These are phyloP conservation scores for Galendromus occidentalis DNA, from an alignment of 1,140 invertebrate genomes.

Conservation along the genomic window DNA sequence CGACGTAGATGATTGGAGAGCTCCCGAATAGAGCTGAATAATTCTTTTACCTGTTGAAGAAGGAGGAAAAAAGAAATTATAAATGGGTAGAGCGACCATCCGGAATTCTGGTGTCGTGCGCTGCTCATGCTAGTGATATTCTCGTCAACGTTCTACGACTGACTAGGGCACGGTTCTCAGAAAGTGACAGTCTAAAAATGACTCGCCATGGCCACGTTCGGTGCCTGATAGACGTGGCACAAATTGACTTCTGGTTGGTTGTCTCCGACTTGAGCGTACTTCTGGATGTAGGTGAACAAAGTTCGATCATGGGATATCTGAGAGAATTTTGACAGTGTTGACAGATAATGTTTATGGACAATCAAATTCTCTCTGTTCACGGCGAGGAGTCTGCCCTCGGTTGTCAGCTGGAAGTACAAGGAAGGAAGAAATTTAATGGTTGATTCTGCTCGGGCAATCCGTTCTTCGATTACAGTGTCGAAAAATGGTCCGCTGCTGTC, in stretches of 20 bases:
- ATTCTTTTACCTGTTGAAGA: not conserved
- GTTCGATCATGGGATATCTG: constrained; percentile 9
- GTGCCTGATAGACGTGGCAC: constrained; percentile 8
- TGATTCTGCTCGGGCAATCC: not conserved
- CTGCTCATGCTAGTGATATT: not conserved
- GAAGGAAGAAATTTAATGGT: not conserved
- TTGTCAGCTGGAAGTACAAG: not conserved
- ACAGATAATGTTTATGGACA: constrained; percentile 1
- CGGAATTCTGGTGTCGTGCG: not conserved
- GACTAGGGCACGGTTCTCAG: too few species aligned
- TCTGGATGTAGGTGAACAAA: constrained; percentile 6
- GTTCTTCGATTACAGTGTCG: not conserved
- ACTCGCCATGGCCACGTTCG: not conserved
- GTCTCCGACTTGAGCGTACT: not conserved
- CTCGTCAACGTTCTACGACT: not conserved
- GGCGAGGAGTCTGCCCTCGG: not conserved
- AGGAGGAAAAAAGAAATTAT: not conserved
- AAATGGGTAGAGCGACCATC: not conserved
- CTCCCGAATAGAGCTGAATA: not conserved
- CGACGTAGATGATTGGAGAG: constrained; percentile 2
- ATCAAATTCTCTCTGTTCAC: not conserved
- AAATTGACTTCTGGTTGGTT: not conserved
- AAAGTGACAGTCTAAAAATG: too few species aligned
- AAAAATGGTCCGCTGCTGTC: not conserved
- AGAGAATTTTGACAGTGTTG: constrained; percentile 4